Conservation (phyloP, 1,140 invertebrate species). For the Ceratosolen solmsi region DNA sequence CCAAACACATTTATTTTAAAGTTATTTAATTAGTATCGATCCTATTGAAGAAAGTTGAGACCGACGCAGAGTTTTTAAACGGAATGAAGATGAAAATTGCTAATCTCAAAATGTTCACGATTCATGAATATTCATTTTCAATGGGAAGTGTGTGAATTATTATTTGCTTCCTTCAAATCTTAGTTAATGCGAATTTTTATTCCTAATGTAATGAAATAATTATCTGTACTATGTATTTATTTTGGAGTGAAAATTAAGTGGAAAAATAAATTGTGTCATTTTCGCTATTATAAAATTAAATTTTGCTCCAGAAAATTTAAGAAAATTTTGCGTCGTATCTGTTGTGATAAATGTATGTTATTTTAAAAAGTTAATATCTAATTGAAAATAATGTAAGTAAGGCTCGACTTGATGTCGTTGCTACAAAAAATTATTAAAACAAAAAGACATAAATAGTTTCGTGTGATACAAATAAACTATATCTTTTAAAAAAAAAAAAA, state of each 20-base stretch:
- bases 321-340: background rate
- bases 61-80: too few relatives aligned
- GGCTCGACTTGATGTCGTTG: conserved; percentile 23
- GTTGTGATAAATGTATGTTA: conserved; percentile 3
- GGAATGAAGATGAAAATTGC: too few relatives aligned
- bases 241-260: background rate
- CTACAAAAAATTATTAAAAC: background rate
- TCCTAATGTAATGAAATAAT: too few relatives aligned
- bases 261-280: too few relatives aligned
- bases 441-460: conserved; percentile 16
- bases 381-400: conserved; percentile 1
- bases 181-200: too few relatives aligned
- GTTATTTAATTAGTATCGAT: too few relatives aligned
- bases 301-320: conserved; percentile 4
- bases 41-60: too few relatives aligned
- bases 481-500: conserved; percentile 12
- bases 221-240: background rate
- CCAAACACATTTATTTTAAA: too few relatives aligned
- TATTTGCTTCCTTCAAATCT: too few relatives aligned
- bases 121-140: too few relatives aligned
- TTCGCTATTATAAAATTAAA: background rate
- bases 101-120: too few relatives aligned
- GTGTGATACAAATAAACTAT: conserved; percentile 45
- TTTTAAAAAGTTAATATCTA: conserved; percentile 8
- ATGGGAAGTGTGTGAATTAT: too few relatives aligned